Conservation (phyloP, 2,888 invertebrate species). For the Lepidochrysops patricia region DNA sequence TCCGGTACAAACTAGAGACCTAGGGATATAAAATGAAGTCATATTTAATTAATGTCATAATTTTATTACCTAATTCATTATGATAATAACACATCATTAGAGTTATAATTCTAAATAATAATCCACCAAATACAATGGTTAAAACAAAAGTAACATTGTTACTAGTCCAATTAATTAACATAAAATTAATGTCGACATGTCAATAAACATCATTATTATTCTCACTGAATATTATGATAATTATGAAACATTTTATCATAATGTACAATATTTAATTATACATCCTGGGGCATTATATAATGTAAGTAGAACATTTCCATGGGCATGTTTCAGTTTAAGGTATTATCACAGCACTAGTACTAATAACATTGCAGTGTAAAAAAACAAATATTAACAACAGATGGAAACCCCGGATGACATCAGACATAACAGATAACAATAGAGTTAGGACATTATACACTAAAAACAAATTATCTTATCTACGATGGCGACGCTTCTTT, state of each 20-base stretch:
- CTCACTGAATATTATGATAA: slow-evolving; percentile 10
- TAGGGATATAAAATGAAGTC: no score
- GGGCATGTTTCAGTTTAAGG: slow-evolving; percentile 29
- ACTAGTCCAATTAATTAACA: slow-evolving; percentile 21
- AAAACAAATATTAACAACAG: slow-evolving; percentile 45
- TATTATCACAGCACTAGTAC: slow-evolving; percentile 61
- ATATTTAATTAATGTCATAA: background rate
- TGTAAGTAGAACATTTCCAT: slow-evolving; percentile 38
- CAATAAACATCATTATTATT: slow-evolving; percentile 13
- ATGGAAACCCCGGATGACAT: slow-evolving; percentile 41
- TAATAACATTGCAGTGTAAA: slow-evolving; percentile 55
- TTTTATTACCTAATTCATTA: slow-evolving; percentile 22
- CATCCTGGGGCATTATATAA: slow-evolving; percentile 38
- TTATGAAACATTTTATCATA: slow-evolving; percentile 3
- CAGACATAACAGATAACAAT: slow-evolving; percentile 41
- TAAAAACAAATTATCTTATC: slow-evolving; percentile 35
- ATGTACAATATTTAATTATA: slow-evolving; percentile 28
- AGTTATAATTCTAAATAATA: slow-evolving; percentile 26
- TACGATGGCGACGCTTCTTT: slow-evolving; percentile 57
- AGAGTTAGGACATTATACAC: slow-evolving; percentile 22
- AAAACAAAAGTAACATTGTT: slow-evolving; percentile 37
- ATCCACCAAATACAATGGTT: slow-evolving; percentile 41
- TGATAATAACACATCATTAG: slow-evolving; percentile 23
- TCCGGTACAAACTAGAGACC: no score
- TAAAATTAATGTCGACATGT: slow-evolving; percentile 19